Evolutionary conservation across 2,888 invertebrate genomes (phyloP), one percentile per base, ranked within the genome.

Genomic region (Amblyjoppa fuscipennis): DNA sequence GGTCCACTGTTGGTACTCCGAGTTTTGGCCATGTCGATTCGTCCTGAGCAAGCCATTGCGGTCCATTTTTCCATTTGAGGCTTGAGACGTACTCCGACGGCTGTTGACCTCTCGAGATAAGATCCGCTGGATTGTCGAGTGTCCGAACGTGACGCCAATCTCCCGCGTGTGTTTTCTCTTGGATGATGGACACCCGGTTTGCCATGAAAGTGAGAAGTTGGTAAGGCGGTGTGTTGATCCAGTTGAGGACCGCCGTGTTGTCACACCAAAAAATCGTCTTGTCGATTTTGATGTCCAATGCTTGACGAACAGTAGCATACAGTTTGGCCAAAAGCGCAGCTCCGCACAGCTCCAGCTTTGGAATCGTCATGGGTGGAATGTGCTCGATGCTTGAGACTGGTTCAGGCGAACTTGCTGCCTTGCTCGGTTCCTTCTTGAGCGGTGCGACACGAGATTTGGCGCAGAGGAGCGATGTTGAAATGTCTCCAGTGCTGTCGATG

Each of bases 121-220:
- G 45, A 38, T 87, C 81, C 1, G 84, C 80, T 28, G 80, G 79
- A 41, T 83, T 84, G 6, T 61, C 68, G 2, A 16, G 5, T 6
- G 81, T 74, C 3, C 68, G 76, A 11, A 81, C 77, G 20, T 84
- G 81, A 59, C 81, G 38, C 81, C 84, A 84, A 5, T 73, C 41
- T 16, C 11, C 38, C 0, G 41, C 13, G 2, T 56, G 25, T 2
- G 75, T 77, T 3, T 69, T 71, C 2, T 71, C 45, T n/a, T 76
- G 80, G 2, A 83, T 84, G 11, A 82, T 68, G 2, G 83, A 34
- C 11, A 87, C 82, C 7, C 84, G 59, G 41, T 82, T 87, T 0
- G 77, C 79, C 0, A 87, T 68, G 28, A 87, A 87, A 1, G 77
- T 71, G 51, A 80, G 20, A 0, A 84, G 13, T 16, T 70, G 38